Percentiles rank a stretch among this genome's conserved stretches.
Evolutionary conservation across 2,113 vertebrate species (phyloP).

Genomic region (Leiothrix lutea): DNA sequence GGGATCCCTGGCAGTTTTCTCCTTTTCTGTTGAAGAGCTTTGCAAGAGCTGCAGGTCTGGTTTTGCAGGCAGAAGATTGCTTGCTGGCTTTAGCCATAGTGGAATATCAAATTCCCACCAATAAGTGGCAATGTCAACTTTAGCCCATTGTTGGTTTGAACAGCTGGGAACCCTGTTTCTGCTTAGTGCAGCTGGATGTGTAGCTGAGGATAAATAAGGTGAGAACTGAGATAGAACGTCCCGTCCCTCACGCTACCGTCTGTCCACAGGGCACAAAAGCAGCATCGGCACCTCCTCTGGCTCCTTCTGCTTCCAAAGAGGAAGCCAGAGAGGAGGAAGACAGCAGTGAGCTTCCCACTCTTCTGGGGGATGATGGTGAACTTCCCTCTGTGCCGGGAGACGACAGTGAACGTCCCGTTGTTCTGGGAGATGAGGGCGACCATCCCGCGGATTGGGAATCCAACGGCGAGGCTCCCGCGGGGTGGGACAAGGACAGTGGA

Average conservation of each 20-base stretch:
- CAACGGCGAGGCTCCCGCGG: neutral
- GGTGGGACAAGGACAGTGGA: neutral
- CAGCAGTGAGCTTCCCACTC: neutral
- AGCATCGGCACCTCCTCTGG: neutral
- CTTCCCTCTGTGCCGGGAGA: neutral
- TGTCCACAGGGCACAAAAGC: neutral
- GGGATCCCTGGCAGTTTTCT: neutral
- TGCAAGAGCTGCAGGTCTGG: neutral
- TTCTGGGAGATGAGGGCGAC: neutral
- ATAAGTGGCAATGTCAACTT: neutral
- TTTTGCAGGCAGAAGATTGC: neutral
- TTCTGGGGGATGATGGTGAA: neutral
- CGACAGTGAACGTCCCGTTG: neutral
- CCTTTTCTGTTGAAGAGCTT: neutral
- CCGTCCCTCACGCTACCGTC: accelerated
- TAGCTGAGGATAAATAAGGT: neutral
- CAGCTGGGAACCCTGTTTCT: neutral
- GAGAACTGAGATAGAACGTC: neutral
- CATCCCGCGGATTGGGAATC: neutral
- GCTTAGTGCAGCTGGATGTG: neutral
- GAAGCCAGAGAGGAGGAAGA: neutral
- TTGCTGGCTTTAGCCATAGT: neutral
- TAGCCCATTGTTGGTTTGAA: neutral
- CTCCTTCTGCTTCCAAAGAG: neutral
- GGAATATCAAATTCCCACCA: neutral